phyloP scores from a whole-genome alignment of 2,888 invertebrate species.

The Achlya flavicornis region DNA sequence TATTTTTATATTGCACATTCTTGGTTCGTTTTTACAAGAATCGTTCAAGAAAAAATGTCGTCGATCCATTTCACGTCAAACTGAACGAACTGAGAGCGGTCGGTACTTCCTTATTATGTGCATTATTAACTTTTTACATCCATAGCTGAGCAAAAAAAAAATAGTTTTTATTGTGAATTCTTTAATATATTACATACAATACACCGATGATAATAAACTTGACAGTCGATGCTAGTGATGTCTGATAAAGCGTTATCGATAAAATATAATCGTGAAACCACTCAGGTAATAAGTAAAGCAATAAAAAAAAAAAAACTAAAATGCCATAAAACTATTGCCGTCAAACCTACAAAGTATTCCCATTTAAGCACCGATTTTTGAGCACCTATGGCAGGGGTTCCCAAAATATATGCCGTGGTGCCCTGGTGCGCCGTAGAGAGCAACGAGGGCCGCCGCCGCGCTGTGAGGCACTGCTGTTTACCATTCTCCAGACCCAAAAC shows the following conservation, averaged over 20 bases:
- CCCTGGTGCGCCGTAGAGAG: no score
- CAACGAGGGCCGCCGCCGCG: no score
- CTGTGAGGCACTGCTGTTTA: no score
- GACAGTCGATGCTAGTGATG: not conserved
- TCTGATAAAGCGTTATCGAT: not conserved
- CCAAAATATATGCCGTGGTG: no score
- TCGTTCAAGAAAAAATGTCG: constrained; percentile 6
- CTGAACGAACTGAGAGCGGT: constrained; percentile 15
- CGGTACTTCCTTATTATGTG: constrained; percentile 33
- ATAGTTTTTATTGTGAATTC: not conserved
- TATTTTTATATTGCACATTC: no score
- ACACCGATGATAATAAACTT: not conserved
- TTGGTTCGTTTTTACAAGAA: constrained; percentile 19
- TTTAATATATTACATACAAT: constrained; percentile 1
- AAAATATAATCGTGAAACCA: not conserved
- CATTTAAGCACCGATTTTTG: no score
- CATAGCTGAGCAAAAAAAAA: constrained; percentile 3
- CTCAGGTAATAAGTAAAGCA: no score
- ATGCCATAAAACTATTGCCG: no score
- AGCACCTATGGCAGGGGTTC: no score
- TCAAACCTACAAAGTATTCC: no score
- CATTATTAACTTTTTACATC: constrained; percentile 21
- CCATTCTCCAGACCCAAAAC: no score
- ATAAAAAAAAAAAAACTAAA: no score
- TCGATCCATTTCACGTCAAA: constrained; percentile 11